A percentile compares a stretch with the other conserved stretches of the same genome.
phyloP scores from a whole-genome alignment of 2,113 vertebrate species.

The Stictonetta naevosa region DNA sequence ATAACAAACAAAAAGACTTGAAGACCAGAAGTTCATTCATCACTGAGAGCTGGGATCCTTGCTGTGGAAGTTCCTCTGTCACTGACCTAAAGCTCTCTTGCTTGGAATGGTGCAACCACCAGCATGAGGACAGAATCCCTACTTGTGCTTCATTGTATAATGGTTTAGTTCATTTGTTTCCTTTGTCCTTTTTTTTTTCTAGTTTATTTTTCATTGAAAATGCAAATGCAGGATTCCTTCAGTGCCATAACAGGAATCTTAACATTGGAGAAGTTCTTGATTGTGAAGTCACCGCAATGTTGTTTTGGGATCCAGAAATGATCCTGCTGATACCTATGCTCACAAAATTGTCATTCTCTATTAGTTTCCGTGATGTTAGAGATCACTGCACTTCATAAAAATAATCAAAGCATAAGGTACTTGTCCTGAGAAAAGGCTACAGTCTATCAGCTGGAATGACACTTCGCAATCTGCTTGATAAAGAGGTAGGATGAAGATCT shows the following conservation, averaged over 20 bases:
- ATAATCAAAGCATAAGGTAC: neutral
- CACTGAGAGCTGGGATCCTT: neutral
- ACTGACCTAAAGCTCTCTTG: neutral
- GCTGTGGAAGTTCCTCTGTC: neutral
- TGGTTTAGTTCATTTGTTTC: neutral
- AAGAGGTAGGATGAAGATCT: neutral
- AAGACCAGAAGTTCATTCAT: neutral
- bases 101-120: neutral
- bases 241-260: neutral
- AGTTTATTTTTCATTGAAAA: neutral
- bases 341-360: neutral
- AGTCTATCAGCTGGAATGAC: neutral
- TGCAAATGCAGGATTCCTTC: neutral
- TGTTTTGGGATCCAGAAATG: neutral
- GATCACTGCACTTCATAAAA: neutral
- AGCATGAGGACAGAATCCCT: neutral
- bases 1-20: neutral
- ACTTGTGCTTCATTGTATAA: neutral
- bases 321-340: neutral
- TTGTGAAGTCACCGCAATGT: neutral
- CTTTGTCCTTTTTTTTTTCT: neutral
- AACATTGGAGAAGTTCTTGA: neutral
- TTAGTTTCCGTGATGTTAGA: neutral
- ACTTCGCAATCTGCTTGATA: neutral
- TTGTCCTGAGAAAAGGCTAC: neutral